Base-by-base conservation (phyloP, 2,113 vertebrate genomes). In the Poeciliopsis retropinna region DNA sequence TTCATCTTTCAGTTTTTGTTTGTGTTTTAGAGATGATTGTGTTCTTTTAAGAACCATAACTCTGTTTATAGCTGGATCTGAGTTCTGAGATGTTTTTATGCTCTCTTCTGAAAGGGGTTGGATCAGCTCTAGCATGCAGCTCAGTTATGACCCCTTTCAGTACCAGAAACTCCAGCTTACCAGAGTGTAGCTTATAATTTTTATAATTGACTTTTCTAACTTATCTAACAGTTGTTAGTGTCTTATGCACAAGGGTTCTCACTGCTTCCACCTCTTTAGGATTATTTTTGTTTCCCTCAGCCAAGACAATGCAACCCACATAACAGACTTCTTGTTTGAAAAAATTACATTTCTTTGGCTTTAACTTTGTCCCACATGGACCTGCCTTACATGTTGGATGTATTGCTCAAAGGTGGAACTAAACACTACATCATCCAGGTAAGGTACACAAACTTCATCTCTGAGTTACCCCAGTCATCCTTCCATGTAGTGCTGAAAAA, bases 121-220 rank as follows among this genome's bases (percentile, higher is more conserved):
- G 44, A 47, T 47, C 44, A 47, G 15, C 44, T 47, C 44, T 47
- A 47, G 19, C 44, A 47, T 47, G 15, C 44, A 47, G 44, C 32
- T 65, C 64, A 12, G 32, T 65, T 37, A 37, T 37, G 1, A 5
- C 62, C 62, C 62, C 31, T 32, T 31, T 31, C 31, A 31, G 31
- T 31, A 5, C 31, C 0, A 31, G 32, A 8, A 8, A 32, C 32
- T 32, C 34, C 34, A 39, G 19, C 34, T 66, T 65, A 11, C 37
- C 19, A 41, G 64, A 66, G 5, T 66, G 37, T 27, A 41, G n/a
- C n/a, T 41, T 66, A 25, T 66, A 66, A 41, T 66, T 67, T 41
- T 6, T 67, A n/a, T n/a, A n/a, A n/a, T n/a, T n/a, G 30, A 30
- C 30, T 30, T 66, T 41, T n/a, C 34, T 66, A 22, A 66, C 64